Evolutionary conservation across 1,140 invertebrate species (phyloP).

Genomic region (Drosophila burlai): DNA sequence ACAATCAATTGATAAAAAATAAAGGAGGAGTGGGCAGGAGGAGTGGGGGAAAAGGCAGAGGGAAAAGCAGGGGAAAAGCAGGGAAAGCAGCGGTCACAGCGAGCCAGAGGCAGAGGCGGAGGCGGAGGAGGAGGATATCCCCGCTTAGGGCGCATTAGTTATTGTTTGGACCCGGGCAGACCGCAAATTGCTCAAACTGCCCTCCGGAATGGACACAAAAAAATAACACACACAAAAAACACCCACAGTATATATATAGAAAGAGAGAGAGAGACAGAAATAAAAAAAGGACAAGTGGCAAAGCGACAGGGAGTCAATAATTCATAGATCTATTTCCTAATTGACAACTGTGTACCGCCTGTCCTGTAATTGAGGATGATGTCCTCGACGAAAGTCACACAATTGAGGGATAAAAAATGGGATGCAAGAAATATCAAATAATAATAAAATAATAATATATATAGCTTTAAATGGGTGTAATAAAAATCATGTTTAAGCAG

Average conservation of each 20-base stretch:
- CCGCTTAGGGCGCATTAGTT: constrained; percentile 72
- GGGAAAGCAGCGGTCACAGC: constrained; percentile 17
- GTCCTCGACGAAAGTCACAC: constrained; percentile 21
- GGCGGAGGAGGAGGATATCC: constrained; percentile 42
- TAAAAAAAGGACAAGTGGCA: constrained; percentile 18
- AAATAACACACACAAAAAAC: not conserved
- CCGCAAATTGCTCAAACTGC: constrained; percentile 77
- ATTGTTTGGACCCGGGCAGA: constrained; percentile 49
- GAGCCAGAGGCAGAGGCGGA: constrained; percentile 26
- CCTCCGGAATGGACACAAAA: constrained; percentile 61
- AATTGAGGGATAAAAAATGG: constrained; percentile 17
- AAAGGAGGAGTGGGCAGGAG: not conserved
- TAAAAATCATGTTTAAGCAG: not conserved
- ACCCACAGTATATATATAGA: not conserved
- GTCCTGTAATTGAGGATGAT: constrained; percentile 42
- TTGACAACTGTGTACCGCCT: constrained; percentile 35
- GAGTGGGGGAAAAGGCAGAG: not conserved
- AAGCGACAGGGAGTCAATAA: constrained; percentile 61
- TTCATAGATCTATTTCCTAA: constrained; percentile 55
- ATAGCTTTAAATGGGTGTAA: not conserved
- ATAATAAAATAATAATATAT: too few relatives aligned
- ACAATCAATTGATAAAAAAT: constrained; percentile 77
- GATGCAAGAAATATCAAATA: too few relatives aligned
- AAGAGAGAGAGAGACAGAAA: not conserved
- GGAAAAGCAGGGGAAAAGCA: not conserved